These are phyloP conservation scores for Alectura lathami DNA, from an alignment of 2,113 vertebrate species.

Conservation along the genomic window DNA sequence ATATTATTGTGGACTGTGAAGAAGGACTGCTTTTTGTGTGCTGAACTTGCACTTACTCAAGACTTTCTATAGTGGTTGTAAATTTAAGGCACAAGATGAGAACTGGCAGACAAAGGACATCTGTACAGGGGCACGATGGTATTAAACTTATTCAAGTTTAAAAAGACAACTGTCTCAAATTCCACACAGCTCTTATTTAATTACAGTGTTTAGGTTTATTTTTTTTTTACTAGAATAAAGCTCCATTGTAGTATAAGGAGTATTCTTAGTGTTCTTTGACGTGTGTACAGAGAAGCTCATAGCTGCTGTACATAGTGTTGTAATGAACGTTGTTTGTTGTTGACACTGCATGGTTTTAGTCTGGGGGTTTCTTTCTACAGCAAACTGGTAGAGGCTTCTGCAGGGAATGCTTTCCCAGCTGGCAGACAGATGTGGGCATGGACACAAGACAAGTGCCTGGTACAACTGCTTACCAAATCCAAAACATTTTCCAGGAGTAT, in stretches of 20 bases:
- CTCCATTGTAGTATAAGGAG: background rate
- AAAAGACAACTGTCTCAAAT: background rate
- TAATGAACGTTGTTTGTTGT: background rate
- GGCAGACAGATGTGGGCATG: background rate
- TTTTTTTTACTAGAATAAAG: background rate
- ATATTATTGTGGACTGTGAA: background rate
- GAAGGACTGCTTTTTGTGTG: background rate
- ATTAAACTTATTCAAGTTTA: background rate
- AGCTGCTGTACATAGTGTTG: background rate
- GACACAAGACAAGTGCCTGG: background rate
- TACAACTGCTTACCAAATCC: background rate
- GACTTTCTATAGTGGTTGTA: background rate
- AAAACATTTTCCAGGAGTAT: background rate
- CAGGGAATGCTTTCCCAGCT: background rate
- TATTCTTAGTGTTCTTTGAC: background rate
- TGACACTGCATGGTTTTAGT: background rate
- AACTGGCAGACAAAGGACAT: background rate
- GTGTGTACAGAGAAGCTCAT: background rate
- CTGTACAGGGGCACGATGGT: rapidly evolving
- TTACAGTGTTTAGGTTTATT: background rate
- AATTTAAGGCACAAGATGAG: background rate
- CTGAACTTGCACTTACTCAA: background rate
- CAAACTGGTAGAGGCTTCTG: background rate
- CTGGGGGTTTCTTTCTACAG: background rate
- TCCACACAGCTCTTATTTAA: background rate